Base-by-base conservation (phyloP, 1,140 invertebrate species). In the Bradynema listronoti region DNA sequence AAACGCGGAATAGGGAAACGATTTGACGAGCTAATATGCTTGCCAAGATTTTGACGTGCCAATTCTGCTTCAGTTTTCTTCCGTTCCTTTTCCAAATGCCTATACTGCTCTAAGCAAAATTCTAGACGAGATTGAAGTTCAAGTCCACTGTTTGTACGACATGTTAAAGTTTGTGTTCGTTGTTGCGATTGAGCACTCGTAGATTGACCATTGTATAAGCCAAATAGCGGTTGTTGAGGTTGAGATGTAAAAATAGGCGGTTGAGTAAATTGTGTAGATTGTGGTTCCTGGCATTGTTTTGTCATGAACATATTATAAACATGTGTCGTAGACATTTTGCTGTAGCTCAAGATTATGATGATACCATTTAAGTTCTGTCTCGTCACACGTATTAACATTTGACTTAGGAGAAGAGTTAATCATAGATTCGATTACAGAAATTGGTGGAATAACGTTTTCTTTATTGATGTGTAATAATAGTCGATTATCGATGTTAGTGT, bases 31-130 rank as follows among this genome's bases (percentile, higher is more conserved):
- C 86, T 88, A 1, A 90, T 86, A 64, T 87, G 86, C 62, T 87
- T 85, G 0, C 87, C 87, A 7, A 87, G 86, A 75, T 88, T 87
- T 62, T 87, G 85, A 3, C 87, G 80, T 0, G 87, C 87, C 22
- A 90, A 79, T 53, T 87, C 85, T 2, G 87, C 88, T 73, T 90
- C 88, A 3, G 87, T 89, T 69, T 83, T 87, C 74, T 90, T 89
- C 2, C 88, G 80, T 76, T 89, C 88, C 55, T 87, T 86, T 72
- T 89, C 88, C 30, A 89, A 73, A 63, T 86, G 85, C 59, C 86
- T 85, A 78, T 88, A 89, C 69, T 89, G 87, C 53, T 88, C 87
- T 71, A 87, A 87, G 63, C 87, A 88, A 53, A 87, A 85, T 72
- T 90, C 88, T 4, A 90, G 79, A 78, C 55, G 58, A 16, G 19